Evolutionary conservation across 2,113 vertebrate species (phyloP), one percentile per base, ranked within the genome.

Genomic region (Sylvia atricapilla): DNA sequence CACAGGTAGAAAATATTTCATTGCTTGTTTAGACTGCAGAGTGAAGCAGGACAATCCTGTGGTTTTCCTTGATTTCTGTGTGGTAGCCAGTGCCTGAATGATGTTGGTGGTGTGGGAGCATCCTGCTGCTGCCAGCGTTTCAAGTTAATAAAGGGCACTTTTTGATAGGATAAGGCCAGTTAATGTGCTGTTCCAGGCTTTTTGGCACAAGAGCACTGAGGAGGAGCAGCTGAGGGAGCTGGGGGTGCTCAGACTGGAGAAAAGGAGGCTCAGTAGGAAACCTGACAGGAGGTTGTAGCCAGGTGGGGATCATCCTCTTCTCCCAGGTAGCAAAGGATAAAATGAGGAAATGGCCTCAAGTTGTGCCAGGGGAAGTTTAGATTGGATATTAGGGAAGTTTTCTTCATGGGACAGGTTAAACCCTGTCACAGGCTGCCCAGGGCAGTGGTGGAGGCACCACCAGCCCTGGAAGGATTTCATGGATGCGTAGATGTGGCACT

Each of bases 51-150:
- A 6, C 47, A 67, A 4, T 68, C 39, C 37, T 44, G 0, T 1
- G 3, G 19, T 37, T 58, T n/a, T 39, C 19, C n/a, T 24, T 0
- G 2, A 3, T 74, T 72, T 67, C 37, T n/a, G 13, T 5, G 3
- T 66, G 89, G 55, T 80, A 86, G 63, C n/a, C 9, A 44, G 63
- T 20, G 39, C 72, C 33, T 14, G n/a, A n/a, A 31, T 39, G 84
- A 46, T n/a, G 46, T 44, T n/a, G 78, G 9, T 52, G 20, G 9
- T 20, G 6, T 13, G 52, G 46, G n/a, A 69, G 47, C 20, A 5
- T 60, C 55, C 58, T 72, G 49, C 39, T 53, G 30, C 60, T 64
- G 44, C 53, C 30, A 19, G 44, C 6, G 4, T 30, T 56, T 25
- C 20, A 16, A 49, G 47, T 35, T 80, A 20, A 31, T 37, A 49